Base-by-base conservation (phyloP, 2,797 vertebrate genomes). In the Ptychadena robeensis region DNA sequence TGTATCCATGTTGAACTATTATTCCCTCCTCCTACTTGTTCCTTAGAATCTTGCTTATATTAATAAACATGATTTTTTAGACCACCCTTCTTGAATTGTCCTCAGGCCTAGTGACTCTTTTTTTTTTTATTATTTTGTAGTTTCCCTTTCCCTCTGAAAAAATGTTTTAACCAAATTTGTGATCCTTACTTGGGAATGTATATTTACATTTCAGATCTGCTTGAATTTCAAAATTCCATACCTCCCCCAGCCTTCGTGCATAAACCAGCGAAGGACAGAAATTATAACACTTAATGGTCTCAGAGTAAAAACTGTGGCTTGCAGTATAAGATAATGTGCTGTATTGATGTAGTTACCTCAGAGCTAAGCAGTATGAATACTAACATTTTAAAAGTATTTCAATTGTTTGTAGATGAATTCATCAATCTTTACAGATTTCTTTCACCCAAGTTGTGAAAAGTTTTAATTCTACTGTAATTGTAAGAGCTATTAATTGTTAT, bases 161-260 rank as follows among this genome's bases (percentile, higher is more conserved):
- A 66, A 18, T 32, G 64, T 32, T 66, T 66, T 32, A 18, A 34
- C n/a, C 18, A 66, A 34, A 31, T 34, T 66, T 5, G 34, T 32
- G 30, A 15, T 8, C 11, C 18, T 37, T 66, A 25, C 64, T 66
- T 14, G 31, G 64, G 22, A 66, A 25, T 30, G 30, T 66, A 66
- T 32, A 32, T 34, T 68, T 37, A 9, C 8, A 61, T 35, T 15
- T 35, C 57, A 59, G 18, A 35, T 7, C 35, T 35, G 22, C 30
- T 32, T 72, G 70, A 72, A 72, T 72, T 18, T 22, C 30, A 14
- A 31, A n/a, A 25, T 72, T 72, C 25, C 38, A 30, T 53, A 27
- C 38, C 68, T 44, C 40, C 28, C 30, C 30, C 28, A 8, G 15
- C 4, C 30, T 30, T 57, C 18, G 9, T n/a, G 28, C 44, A 31